Conservation (phyloP, 1,140 invertebrate species). For the Drosophila sproati region DNA sequence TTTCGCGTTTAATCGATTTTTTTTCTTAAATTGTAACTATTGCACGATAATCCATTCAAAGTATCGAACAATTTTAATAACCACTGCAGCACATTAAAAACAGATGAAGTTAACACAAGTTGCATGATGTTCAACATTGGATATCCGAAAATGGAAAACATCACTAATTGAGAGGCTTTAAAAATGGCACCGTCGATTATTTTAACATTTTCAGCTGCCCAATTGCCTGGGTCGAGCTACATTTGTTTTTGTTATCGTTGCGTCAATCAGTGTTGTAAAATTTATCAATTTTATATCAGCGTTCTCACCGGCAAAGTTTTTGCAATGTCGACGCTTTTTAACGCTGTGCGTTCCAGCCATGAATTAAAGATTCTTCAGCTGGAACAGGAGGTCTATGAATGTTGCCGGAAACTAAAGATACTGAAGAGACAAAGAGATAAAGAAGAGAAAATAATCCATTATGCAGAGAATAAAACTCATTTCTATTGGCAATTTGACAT, state of each 20-base stretch:
- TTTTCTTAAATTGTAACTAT: not conserved
- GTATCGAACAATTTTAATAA: no score
- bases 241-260: not conserved
- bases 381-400: slow-evolving; percentile 31
- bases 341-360: slow-evolving; percentile 7
- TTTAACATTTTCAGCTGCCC: no score
- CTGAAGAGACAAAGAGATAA: not conserved
- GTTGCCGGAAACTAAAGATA: not conserved
- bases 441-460: not conserved
- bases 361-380: slow-evolving; percentile 24
- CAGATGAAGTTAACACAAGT: no score
- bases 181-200: no score
- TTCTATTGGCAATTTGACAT: slow-evolving; percentile 43
- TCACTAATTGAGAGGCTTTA: no score
- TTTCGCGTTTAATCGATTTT: not conserved
- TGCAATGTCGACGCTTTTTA: slow-evolving; percentile 16
- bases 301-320: no score
- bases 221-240: not conserved
- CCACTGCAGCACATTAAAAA: no score
- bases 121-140: no score
- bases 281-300: not conserved
- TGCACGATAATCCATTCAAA: not conserved
- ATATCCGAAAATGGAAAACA: not conserved
- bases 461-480: not conserved
- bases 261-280: not conserved